phyloP scores from a whole-genome alignment of 2,113 vertebrate genomes.

The Hydrochoerus hydrochaeris region DNA sequence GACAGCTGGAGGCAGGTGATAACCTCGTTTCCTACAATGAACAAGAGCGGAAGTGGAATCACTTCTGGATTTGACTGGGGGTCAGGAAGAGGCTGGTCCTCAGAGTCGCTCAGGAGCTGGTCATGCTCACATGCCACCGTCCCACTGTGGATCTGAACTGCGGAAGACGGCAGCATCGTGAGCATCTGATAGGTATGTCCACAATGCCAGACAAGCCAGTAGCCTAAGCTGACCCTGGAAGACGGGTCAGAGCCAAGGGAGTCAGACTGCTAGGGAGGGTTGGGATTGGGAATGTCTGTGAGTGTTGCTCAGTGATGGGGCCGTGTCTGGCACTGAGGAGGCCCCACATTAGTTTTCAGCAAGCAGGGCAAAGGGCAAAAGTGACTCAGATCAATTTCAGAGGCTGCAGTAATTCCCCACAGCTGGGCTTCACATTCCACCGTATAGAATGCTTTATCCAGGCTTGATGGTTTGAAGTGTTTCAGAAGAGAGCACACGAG shows the following conservation, averaged over 20 bases:
- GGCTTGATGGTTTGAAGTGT: background rate
- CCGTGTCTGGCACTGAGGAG: background rate
- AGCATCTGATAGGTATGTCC: background rate
- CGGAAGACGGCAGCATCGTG: background rate
- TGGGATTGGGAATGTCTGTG: background rate
- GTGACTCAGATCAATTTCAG: constrained; percentile 1
- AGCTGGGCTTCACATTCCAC: background rate
- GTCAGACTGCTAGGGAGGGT: background rate
- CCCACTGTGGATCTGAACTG: background rate
- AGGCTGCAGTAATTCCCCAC: background rate
- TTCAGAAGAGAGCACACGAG: background rate
- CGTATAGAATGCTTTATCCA: background rate
- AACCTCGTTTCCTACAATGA: background rate
- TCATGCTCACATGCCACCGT: background rate
- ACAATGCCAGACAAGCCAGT: background rate
- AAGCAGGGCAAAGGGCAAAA: background rate
- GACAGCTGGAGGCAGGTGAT: background rate
- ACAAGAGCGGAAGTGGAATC: background rate
- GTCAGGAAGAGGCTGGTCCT: background rate
- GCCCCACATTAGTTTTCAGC: background rate
- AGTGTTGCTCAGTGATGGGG: too few relatives aligned
- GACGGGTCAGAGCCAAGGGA: background rate
- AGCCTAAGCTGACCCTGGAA: background rate
- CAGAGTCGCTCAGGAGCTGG: background rate
- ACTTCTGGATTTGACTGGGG: background rate